Conservation (phyloP, 2,113 vertebrate genomes). For the Brienomyrus brachyistius region DNA sequence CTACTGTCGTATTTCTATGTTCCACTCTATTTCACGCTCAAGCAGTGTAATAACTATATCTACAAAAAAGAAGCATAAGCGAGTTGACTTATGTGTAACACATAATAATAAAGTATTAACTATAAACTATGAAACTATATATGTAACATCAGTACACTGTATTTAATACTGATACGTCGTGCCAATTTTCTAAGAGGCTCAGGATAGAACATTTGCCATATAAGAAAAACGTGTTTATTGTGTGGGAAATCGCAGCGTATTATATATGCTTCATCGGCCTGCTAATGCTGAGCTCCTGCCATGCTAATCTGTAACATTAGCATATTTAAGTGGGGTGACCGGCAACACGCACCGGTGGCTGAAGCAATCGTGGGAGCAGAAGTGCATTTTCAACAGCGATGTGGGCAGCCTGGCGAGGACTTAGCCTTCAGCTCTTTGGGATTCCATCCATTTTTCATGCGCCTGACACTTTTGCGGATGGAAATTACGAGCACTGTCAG, state of each 20-base stretch:
- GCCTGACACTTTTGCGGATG: background rate
- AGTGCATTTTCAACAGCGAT: background rate
- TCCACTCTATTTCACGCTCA: background rate
- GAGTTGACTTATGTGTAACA: background rate
- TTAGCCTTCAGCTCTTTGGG: background rate
- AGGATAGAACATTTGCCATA: background rate
- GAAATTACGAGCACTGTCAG: background rate
- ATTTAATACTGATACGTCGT: background rate
- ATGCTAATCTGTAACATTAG: background rate
- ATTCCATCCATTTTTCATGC: conserved; percentile 2
- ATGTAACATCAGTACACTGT: background rate
- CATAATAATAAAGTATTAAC: background rate
- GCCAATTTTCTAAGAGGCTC: background rate
- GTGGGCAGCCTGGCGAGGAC: background rate
- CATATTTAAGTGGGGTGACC: background rate
- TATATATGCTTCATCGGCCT: background rate
- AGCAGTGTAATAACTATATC: background rate
- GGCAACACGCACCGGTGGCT: background rate
- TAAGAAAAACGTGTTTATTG: background rate
- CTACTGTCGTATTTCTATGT: background rate
- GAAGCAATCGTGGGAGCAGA: background rate
- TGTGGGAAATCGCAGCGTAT: background rate
- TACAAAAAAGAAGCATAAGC: background rate
- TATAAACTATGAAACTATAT: background rate
- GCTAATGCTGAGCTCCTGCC: background rate